These are phyloP conservation scores for Zaprionus nigranus DNA, from an alignment of 1,140 invertebrate genomes.

Conservation along the genomic window DNA sequence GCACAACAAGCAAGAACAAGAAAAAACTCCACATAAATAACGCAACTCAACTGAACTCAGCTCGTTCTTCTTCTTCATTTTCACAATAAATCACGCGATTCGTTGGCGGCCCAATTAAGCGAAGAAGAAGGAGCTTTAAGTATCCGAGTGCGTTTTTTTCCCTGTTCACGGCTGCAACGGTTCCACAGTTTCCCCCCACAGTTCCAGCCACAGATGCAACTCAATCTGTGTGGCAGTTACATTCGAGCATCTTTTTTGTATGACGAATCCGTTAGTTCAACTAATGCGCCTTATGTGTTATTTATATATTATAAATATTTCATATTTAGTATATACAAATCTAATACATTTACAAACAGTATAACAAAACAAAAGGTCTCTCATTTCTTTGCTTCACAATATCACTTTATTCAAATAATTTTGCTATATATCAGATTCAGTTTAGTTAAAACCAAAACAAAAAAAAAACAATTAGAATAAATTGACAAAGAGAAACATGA, in stretches of 20 bases:
- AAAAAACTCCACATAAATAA: constrained; percentile 79
- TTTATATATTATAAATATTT: too few species aligned
- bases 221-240: constrained; percentile 23
- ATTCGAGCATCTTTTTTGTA: neutral
- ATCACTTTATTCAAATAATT: neutral
- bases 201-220: constrained; percentile 21
- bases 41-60: constrained; percentile 52
- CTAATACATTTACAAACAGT: too few species aligned
- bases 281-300: too few species aligned
- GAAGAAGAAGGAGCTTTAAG: constrained; percentile 18
- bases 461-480: neutral
- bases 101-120: constrained; percentile 69
- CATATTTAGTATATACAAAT: too few species aligned
- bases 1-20: constrained; percentile 57
- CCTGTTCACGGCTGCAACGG: constrained; percentile 14
- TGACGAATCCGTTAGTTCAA: neutral
- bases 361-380: too few species aligned
- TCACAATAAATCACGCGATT: constrained; percentile 75
- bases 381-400: neutral
- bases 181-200: neutral
- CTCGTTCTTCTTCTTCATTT: constrained; percentile 40
- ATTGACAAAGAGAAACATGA: neutral
- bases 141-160: neutral
- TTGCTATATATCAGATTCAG: neutral
- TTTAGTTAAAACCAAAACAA: constrained; percentile 2